Percentiles rank a stretch among this genome's conserved stretches.
phyloP scores from a whole-genome alignment of 2,888 invertebrate species.

The Pollenia griseotomentosa region DNA sequence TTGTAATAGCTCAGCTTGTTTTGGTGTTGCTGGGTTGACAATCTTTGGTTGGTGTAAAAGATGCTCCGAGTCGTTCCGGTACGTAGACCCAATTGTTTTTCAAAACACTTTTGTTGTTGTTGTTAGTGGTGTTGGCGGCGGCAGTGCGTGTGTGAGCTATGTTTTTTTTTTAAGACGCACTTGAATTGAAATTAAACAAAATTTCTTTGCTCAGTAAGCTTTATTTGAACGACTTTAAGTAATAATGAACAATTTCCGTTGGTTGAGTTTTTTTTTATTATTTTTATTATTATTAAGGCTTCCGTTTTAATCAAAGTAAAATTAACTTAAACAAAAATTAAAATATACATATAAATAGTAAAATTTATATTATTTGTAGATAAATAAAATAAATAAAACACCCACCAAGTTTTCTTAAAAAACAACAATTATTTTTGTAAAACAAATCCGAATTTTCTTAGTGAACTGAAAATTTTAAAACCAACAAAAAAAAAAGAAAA shows the following conservation, averaged over 20 bases:
- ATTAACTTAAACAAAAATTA: constrained; percentile 36
- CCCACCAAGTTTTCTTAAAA: constrained; percentile 42
- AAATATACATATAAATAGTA: constrained; percentile 10
- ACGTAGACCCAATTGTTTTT: too few species aligned
- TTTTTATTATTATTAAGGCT: constrained; percentile 36
- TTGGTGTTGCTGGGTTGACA: too few species aligned
- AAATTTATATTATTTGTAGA: constrained; percentile 9
- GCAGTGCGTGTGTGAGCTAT: constrained; percentile 16
- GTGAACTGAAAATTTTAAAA: constrained; percentile 43
- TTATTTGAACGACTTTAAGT: constrained; percentile 36
- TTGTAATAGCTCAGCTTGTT: too few species aligned
- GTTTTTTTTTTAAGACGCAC: constrained; percentile 12
- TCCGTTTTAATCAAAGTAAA: constrained; percentile 69
- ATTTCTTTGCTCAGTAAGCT: neutral
- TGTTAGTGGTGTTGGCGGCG: too few species aligned
- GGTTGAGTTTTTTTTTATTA: constrained; percentile 62
- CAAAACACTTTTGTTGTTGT: too few species aligned
- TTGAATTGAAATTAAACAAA: neutral
- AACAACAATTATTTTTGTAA: neutral
- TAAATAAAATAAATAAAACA: constrained; percentile 51
- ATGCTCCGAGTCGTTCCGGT: too few species aligned
- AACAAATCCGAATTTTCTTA: constrained; percentile 33
- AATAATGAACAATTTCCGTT: constrained; percentile 72
- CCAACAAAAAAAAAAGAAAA: constrained; percentile 27
- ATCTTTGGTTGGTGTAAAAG: too few species aligned